These are phyloP conservation scores for Nasonovia ribisnigri DNA, from an alignment of 2,888 invertebrate species.

Conservation along the genomic window DNA sequence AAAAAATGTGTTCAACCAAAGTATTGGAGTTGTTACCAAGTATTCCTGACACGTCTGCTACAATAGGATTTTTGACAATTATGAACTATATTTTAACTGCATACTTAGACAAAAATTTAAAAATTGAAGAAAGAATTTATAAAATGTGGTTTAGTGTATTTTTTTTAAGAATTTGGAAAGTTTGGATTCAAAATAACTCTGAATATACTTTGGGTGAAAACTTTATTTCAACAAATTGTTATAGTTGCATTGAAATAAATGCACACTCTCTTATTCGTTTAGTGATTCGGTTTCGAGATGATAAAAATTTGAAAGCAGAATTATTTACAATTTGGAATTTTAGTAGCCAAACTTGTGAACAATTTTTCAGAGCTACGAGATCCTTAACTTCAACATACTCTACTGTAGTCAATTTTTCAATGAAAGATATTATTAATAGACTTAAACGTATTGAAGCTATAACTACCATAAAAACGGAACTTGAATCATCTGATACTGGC, in stretches of 20 bases:
- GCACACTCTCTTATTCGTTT: slow-evolving; percentile 16
- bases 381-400: background rate
- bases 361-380: background rate
- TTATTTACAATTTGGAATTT: background rate
- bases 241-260: slow-evolving; percentile 20
- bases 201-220: background rate
- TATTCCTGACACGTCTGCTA: background rate
- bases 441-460: slow-evolving; percentile 16
- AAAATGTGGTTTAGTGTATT: slow-evolving; percentile 19
- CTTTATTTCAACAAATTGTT: slow-evolving; percentile 10
- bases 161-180: slow-evolving; percentile 38
- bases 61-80: background rate
- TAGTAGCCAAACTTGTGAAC: background rate
- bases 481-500: background rate
- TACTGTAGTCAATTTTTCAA: slow-evolving; percentile 7
- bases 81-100: background rate
- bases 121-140: background rate
- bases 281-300: background rate
- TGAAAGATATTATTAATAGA: slow-evolving; percentile 19
- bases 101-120: background rate
- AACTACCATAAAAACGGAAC: slow-evolving; percentile 15
- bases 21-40: background rate
- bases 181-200: background rate
- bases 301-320: background rate
- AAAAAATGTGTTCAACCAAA: slow-evolving; percentile 3